Evolutionary conservation across 2,888 invertebrate genomes (phyloP), one percentile per base, ranked within the genome.

Genomic region (Tridacna gigas): DNA sequence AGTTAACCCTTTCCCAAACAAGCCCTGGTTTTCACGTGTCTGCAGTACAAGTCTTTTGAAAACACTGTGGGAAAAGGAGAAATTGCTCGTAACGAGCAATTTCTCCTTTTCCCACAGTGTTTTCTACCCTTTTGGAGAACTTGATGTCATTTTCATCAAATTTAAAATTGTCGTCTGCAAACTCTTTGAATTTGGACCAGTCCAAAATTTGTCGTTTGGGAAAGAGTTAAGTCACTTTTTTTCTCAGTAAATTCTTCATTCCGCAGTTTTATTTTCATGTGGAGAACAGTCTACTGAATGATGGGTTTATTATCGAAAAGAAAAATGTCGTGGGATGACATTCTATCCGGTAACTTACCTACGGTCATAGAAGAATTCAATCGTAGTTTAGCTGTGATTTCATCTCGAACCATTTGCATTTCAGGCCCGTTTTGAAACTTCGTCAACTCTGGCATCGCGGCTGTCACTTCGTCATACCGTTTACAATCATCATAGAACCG

Each of bases 401-500:
- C 90, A 13, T 88, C 56, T 9, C 85, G 86, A 26, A 93, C 86
- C 13, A 73, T 80, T 47, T 80, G 66, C 83, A 94, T 88, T 56
- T 89, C 85, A 11, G 89, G 82, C 47, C 93, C 92, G 47, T 89
- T 80, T 63, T 90, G 85, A 84, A 94, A 94, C 51, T 85, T 86
- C 7, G 77, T 66, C 79, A 89, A 87, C 79, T 94, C 93, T 63
- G 81, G 80, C 20, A 91, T 90, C 18, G 90, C 79, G 11, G 90
- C 90, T 0, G 92, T 91, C 13, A 84, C 80, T 26, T 86, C 79
- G 13, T 90, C 84, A 82, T 91, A 93, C 20, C 90, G 90, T 13
- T 85, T 78, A 86, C 93, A 93, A 48, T 88, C 78, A 67, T 89
- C 90, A 82, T 90, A 91, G 74, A 93, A 93, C 56, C 93, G 85